Percentiles rank a stretch among this genome's conserved stretches.
These are phyloP conservation scores for Podotricha telesiphe DNA, from an alignment of 2,888 invertebrate genomes.

Conservation along the genomic window DNA sequence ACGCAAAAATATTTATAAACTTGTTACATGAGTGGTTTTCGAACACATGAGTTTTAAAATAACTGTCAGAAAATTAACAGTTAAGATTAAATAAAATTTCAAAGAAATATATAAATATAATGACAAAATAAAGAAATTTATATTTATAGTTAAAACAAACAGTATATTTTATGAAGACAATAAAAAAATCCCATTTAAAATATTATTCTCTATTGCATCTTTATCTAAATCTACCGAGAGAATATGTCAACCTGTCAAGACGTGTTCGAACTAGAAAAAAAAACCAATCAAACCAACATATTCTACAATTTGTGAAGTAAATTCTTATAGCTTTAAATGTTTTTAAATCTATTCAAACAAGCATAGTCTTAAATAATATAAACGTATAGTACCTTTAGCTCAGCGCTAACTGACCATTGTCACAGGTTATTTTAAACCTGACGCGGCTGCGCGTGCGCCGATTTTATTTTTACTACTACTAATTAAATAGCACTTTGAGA, in stretches of 20 bases:
- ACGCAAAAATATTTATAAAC: too few relatives aligned
- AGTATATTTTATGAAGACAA: not conserved
- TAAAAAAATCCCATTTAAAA: not conserved
- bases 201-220: not conserved
- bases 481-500: conserved; percentile 68
- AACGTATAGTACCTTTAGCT: conserved; percentile 21
- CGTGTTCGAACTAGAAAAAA: not conserved
- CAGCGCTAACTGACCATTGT: conserved; percentile 69
- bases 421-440: conserved; percentile 72
- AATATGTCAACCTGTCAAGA: conserved; percentile 5
- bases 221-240: not conserved
- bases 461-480: conserved; percentile 58
- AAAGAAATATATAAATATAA: too few relatives aligned
- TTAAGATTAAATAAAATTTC: too few relatives aligned
- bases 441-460: conserved; percentile 53
- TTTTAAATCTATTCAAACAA: not conserved
- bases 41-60: too few relatives aligned
- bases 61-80: too few relatives aligned
- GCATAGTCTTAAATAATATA: conserved; percentile 15
- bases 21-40: too few relatives aligned
- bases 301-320: not conserved
- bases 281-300: not conserved
- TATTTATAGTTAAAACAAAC: too few relatives aligned
- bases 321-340: not conserved
- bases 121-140: not conserved